Percentiles rank a stretch among this genome's conserved stretches.
Conservation (phyloP, 2,797 vertebrate species). For the Rhincodon typus region DNA sequence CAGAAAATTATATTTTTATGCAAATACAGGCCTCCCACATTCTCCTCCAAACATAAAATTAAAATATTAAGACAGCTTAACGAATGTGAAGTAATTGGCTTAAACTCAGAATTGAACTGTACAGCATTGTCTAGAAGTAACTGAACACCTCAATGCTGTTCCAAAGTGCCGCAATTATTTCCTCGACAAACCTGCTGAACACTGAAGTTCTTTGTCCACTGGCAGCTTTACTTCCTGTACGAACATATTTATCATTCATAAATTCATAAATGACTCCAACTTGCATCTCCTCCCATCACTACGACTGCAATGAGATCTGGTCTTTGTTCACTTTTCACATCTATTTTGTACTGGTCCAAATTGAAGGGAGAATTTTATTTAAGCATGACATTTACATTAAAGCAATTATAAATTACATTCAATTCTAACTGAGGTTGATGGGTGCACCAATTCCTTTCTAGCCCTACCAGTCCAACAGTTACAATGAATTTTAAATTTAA, state of each 20-base stretch:
- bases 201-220: neutral
- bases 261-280: neutral
- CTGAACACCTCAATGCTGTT: neutral
- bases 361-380: neutral
- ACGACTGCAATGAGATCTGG: neutral
- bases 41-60: neutral
- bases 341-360: neutral
- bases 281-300: neutral
- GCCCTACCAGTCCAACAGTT: too few relatives aligned
- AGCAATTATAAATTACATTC: too few relatives aligned
- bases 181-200: neutral
- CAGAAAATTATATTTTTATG: neutral
- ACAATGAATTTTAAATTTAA: too few relatives aligned
- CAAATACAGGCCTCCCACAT: neutral
- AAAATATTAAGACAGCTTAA: constrained; percentile 13
- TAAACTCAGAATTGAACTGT: neutral
- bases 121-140: neutral
- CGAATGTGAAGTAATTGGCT: neutral
- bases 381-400: too few relatives aligned
- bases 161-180: neutral
- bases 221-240: neutral
- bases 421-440: too few relatives aligned
- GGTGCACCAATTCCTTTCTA: too few relatives aligned
- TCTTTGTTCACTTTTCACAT: neutral
- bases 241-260: neutral